Percentiles rank a stretch among this genome's conserved stretches.
phyloP scores from a whole-genome alignment of 2,797 vertebrate genomes.

The Pangasius larnaudii region DNA sequence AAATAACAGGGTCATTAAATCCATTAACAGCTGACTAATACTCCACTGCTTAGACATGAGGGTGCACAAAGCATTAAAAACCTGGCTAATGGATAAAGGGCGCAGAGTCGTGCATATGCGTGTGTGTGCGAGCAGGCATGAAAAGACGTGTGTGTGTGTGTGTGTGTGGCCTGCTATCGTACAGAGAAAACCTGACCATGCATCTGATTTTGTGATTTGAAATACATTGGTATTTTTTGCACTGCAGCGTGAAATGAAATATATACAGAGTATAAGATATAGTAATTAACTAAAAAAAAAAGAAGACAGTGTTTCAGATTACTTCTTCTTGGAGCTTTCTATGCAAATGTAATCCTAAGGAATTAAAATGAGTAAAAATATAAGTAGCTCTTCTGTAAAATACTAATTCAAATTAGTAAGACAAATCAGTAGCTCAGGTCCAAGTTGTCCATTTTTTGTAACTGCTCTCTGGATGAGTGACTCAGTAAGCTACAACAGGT shows the following conservation, averaged over 20 bases:
- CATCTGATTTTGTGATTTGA: background rate
- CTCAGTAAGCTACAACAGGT: no score
- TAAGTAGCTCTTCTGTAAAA: background rate
- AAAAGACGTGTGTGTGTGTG: background rate
- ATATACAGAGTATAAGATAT: background rate
- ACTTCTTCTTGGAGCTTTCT: background rate
- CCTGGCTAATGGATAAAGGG: slow-evolving; percentile 40
- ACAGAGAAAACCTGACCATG: background rate
- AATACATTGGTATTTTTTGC: background rate
- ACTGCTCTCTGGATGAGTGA: background rate
- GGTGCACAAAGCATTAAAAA: slow-evolving; percentile 37
- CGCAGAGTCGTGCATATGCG: slow-evolving; percentile 5
- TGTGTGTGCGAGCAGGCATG: background rate
- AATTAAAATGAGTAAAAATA: background rate
- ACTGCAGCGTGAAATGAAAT: background rate
- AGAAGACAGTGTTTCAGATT: background rate
- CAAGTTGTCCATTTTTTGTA: background rate
- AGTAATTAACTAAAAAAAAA: background rate
- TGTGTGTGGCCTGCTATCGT: background rate
- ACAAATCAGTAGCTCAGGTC: background rate
- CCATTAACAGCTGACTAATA: slow-evolving; percentile 45
- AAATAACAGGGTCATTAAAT: slow-evolving; percentile 44
- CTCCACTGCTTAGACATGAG: slow-evolving; percentile 19
- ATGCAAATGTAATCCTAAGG: background rate
- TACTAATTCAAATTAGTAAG: background rate